These are phyloP conservation scores for Chaenogobius annularis DNA, from an alignment of 2,113 vertebrate genomes.

Conservation along the genomic window DNA sequence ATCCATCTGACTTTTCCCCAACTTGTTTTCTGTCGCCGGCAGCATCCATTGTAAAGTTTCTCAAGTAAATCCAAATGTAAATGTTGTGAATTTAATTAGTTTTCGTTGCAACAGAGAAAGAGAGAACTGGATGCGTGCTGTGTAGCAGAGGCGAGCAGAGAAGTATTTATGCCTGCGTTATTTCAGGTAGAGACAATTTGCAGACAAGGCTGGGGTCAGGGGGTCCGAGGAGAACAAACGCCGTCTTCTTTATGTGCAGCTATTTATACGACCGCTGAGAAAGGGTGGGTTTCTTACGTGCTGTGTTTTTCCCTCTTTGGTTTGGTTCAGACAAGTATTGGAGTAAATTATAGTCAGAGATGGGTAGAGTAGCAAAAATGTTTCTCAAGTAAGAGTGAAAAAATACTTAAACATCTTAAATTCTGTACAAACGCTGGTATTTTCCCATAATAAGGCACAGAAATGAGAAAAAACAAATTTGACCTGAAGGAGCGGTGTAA, in stretches of 20 bases:
- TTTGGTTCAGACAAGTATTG: neutral
- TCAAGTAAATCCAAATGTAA: slow-evolving; percentile 35
- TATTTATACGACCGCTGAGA: neutral
- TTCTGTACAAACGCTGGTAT: too few relatives aligned
- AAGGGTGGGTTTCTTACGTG: neutral
- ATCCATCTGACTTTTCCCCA: slow-evolving; percentile 20
- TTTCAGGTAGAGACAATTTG: neutral
- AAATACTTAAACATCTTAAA: too few relatives aligned
- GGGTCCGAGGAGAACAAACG: neutral
- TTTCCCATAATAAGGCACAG: too few relatives aligned
- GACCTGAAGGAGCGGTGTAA: too few relatives aligned
- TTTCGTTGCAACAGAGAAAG: slow-evolving; percentile 7
- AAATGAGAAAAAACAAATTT: too few relatives aligned
- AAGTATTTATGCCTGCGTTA: slow-evolving; percentile 1
- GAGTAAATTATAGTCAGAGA: neutral
- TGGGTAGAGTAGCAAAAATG: too few relatives aligned
- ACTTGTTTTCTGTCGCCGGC: slow-evolving; percentile 18
- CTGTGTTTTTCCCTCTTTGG: neutral
- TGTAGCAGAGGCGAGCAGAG: slow-evolving; percentile 17
- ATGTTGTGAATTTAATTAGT: slow-evolving; percentile 32
- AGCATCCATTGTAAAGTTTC: slow-evolving; percentile 41
- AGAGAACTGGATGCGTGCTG: slow-evolving; percentile 7
- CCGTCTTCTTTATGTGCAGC: neutral
- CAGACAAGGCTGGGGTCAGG: slow-evolving; percentile 2
- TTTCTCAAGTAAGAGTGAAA: too few relatives aligned